Evolutionary conservation across 2,113 vertebrate genomes (phyloP), one percentile per base, ranked within the genome.

Genomic region (Gambusia affinis): DNA sequence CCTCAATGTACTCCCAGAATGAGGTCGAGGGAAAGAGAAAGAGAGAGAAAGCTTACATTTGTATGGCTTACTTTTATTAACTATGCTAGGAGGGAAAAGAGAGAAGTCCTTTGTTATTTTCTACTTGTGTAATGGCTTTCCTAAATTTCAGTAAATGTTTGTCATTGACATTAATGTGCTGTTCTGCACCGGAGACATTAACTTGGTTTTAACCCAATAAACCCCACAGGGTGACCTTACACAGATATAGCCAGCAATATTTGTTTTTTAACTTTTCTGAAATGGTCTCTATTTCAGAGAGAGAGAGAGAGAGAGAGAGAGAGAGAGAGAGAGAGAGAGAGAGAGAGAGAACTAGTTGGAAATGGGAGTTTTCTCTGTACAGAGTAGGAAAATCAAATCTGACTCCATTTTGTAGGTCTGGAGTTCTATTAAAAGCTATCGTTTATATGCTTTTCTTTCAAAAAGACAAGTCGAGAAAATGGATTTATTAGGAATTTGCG

Each of bases 61-160:
- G 73, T 80, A 69, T 77, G 75, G 67, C 64, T 61, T 79, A 70
- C 68, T 75, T 81, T 65, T 57, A 70, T 77, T 30, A 77, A 62
- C 68, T 60, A 51, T 75, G 73, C 70, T 54, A 44, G 54, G 30
- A 27, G 15, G 61, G 19, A 60, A 67, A 63, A 37, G 15, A 44
- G 11, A 24, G 30, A 22, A 39, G 30, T 35, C 60, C 67, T 71
- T 31, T 12, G n/a, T 64, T 77, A 47, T 79, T 80, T 86, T 64
- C 47, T 57, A 17, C 39, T 8, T 8, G 30, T 80, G 61, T 75
- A 76, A 67, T 64, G 51, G 30, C 42, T 69, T 67, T 15, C 39
- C 24, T 8, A 64, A 54, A 79, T 70, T 60, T 29, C 4, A 64
- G 51, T 11, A 24, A 31, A 61, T 67, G 51, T 77, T 70, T 61